Base-by-base conservation (phyloP, 1,140 invertebrate species). In the Leptinotarsa texana region DNA sequence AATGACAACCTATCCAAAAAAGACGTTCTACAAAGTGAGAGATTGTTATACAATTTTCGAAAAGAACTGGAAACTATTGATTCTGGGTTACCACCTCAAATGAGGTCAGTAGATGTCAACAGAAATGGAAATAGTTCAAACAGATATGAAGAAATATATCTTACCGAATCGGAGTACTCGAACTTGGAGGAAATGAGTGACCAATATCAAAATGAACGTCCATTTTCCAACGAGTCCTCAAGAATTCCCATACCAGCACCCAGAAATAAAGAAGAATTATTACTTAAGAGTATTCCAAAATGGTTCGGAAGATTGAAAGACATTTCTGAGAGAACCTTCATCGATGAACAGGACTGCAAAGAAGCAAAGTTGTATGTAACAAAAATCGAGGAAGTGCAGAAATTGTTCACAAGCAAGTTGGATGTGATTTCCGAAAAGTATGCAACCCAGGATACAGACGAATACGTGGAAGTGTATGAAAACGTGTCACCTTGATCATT, bases 181-280 rank as follows among this genome's bases (percentile, higher is more conserved):
- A 42, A 42, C 33, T 42, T 42, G 33, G 33, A 42, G 11, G 33
- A 42, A 42, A 42, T 3, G 33, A 42, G 3, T 42, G 8, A 11
- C 8, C 8, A 42, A 42, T 42, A 11, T 42, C 33, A 3, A 11
- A 42, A 42, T 42, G 33, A 42, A 42, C 33, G 33, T 42, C 33
- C 33, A 42, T 42, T 11, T 42, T 8, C 8, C 33, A 42, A 3
- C 8, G 0, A 3, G 8, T 3, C 8, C 33, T 42, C 17, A 63
- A 70, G 4, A 76, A 73, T 61, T 13, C 75, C 75, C 18, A 51
- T 69, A 18, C 75, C 75, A 8, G 33, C 73, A 8, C 75, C 75
- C 8, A 69, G 75, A 57, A 76, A 74, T 5, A 51, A 70, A 48
- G 72, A 73, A 4, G 72, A 76, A 3, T 73, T 69, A 24, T 6